These are phyloP conservation scores for Phaethon lepturus DNA, from an alignment of 2,113 vertebrate genomes.

Conservation along the genomic window DNA sequence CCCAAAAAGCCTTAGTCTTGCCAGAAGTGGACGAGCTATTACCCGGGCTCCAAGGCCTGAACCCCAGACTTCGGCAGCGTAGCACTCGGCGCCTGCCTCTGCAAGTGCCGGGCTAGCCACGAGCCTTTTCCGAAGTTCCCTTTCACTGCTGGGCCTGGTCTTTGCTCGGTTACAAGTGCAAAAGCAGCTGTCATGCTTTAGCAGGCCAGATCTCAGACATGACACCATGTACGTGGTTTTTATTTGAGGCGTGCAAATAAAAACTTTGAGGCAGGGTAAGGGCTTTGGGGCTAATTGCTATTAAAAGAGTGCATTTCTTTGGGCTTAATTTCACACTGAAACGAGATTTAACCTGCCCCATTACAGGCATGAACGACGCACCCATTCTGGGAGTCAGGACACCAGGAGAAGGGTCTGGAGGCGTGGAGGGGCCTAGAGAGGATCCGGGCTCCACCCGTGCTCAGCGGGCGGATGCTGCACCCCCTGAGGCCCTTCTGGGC, in stretches of 20 bases:
- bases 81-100: too few species aligned
- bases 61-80: too few species aligned
- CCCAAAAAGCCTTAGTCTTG: not conserved
- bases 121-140: not conserved
- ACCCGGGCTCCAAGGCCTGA: too few species aligned
- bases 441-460: not conserved
- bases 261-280: not conserved
- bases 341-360: not conserved
- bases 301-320: not conserved
- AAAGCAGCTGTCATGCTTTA: not conserved
- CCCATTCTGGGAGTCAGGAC: not conserved
- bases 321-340: not conserved
- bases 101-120: accelerated
- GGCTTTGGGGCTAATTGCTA: not conserved
- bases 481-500: too few species aligned
- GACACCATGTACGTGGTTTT: not conserved
- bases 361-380: not conserved
- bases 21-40: not conserved
- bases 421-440: not conserved
- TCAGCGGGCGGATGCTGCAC: not conserved
- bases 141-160: not conserved
- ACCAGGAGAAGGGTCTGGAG: not conserved
- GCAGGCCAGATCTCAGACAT: not conserved
- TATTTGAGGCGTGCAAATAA: not conserved
- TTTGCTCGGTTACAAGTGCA: not conserved